Percentiles rank a stretch among this genome's conserved stretches.
Evolutionary conservation across 2,113 vertebrate species (phyloP).

Genomic region (Platysteira castanea): DNA sequence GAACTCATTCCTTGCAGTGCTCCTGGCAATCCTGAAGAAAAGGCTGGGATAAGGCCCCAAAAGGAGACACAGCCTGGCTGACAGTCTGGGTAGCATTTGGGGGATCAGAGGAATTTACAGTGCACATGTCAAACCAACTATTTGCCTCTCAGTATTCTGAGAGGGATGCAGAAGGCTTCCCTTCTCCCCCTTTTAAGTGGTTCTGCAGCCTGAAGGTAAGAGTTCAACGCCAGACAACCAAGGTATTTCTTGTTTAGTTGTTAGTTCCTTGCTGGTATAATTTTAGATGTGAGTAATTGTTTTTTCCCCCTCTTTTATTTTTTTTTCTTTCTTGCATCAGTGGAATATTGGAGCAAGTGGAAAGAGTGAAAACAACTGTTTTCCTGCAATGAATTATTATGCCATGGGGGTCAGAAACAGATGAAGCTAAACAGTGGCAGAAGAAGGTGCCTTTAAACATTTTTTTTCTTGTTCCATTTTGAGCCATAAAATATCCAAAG

Average conservation of each 20-base stretch:
- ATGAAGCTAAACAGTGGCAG: background rate
- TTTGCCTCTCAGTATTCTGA: background rate
- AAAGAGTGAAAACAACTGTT: slow-evolving; percentile 37
- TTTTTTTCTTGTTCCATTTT: background rate
- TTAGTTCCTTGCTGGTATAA: background rate
- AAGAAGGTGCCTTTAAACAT: background rate
- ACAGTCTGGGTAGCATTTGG: background rate
- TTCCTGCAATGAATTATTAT: slow-evolving; percentile 34
- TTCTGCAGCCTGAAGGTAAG: background rate
- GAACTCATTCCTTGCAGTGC: background rate
- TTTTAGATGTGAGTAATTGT: slow-evolving; percentile 12
- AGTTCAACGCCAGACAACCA: background rate
- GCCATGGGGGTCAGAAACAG: background rate
- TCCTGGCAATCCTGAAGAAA: background rate
- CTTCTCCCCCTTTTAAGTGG: background rate
- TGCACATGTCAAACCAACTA: background rate
- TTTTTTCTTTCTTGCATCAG: background rate
- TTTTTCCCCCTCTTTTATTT: background rate
- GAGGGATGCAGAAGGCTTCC: background rate
- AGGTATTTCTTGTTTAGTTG: background rate
- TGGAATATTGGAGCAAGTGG: slow-evolving; percentile 33
- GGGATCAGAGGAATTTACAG: background rate
- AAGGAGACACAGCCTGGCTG: background rate
- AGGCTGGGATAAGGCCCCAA: background rate
- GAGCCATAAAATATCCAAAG: background rate